Evolutionary conservation across 2,888 invertebrate genomes (phyloP).

Genomic region (Ellobium chinense): DNA sequence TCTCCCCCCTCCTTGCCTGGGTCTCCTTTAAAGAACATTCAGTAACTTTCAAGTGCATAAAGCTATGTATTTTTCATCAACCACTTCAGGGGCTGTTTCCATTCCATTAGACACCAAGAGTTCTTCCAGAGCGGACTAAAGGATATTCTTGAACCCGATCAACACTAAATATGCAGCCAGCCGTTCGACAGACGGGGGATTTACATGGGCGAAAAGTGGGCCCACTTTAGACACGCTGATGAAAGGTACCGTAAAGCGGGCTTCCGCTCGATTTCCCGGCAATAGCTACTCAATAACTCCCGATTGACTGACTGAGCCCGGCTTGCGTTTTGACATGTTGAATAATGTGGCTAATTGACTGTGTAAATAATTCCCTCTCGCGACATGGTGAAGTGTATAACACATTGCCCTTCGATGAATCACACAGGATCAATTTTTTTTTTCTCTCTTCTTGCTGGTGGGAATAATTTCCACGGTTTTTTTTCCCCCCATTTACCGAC

Average conservation of each 20-base stretch:
- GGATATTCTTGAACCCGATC: no score
- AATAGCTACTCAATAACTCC: not conserved
- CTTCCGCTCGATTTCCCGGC: not conserved
- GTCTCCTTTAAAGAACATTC: no score
- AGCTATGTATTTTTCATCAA: not conserved
- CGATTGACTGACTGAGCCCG: not conserved
- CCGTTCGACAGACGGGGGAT: no score
- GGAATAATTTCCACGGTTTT: no score
- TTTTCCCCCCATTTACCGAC: no score
- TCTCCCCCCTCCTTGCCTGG: not conserved
- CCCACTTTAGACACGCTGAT: no score
- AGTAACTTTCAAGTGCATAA: not conserved
- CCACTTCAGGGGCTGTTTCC: not conserved
- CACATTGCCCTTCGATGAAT: not conserved
- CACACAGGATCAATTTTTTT: no score
- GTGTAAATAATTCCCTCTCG: constrained; percentile 12
- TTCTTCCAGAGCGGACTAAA: not conserved
- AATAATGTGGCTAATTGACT: constrained; percentile 36
- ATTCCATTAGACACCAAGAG: not conserved
- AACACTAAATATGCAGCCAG: no score
- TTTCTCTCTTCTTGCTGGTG: no score
- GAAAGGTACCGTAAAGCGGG: not conserved
- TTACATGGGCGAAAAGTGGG: no score
- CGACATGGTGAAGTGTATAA: constrained; percentile 8
- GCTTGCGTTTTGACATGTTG: constrained; percentile 3